phyloP scores from a whole-genome alignment of 2,113 vertebrate genomes.

The Herpailurus yagouaroundi region DNA sequence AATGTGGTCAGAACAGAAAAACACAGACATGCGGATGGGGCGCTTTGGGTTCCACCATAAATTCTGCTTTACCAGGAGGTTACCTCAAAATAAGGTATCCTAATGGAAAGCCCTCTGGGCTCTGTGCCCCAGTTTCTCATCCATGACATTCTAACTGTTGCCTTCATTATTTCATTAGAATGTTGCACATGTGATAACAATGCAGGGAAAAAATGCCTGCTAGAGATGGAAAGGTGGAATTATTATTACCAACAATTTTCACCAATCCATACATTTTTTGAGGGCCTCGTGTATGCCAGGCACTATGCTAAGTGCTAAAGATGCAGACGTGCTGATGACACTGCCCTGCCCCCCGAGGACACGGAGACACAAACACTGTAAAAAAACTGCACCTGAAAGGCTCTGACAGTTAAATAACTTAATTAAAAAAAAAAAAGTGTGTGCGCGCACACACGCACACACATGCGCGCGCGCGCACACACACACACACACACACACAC shows the following conservation, averaged over 20 bases:
- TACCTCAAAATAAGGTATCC: background rate
- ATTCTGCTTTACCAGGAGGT: background rate
- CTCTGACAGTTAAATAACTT: background rate
- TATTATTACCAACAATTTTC: background rate
- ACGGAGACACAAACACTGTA: background rate
- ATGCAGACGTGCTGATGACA: background rate
- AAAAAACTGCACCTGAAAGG: background rate
- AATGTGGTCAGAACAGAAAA: background rate
- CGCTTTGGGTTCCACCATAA: background rate
- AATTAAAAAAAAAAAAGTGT: background rate
- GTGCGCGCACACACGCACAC: background rate
- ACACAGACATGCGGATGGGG: background rate
- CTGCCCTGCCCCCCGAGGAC: background rate
- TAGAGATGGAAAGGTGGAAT: background rate
- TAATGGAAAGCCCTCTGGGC: background rate
- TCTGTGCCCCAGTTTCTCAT: background rate
- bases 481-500: background rate
- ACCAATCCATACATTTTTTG: background rate
- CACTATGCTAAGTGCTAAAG: background rate
- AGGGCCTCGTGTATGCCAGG: background rate
- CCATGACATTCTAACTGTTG: background rate
- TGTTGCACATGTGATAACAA: background rate
- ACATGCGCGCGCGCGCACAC: accelerated
- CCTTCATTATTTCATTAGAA: background rate
- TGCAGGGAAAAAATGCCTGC: background rate